Conservation (phyloP, 2,888 invertebrate genomes). For the Protophormia terraenovae region DNA sequence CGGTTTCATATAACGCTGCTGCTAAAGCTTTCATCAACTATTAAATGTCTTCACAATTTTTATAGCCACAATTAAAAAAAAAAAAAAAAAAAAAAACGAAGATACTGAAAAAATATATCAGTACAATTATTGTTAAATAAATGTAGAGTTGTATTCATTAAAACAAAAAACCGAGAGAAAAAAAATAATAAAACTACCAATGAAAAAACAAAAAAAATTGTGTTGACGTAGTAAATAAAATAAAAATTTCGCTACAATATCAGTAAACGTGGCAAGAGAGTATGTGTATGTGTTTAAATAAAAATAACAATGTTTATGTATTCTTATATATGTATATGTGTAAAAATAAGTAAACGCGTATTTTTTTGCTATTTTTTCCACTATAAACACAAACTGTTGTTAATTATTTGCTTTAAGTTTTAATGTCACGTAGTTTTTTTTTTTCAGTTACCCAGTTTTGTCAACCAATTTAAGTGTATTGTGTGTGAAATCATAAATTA, state of each 20-base stretch:
- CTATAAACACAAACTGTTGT: constrained; percentile 35
- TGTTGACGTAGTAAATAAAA: constrained; percentile 55
- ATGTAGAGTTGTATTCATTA: constrained; percentile 36
- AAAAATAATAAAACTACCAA: too few species aligned
- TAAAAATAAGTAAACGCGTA: background rate
- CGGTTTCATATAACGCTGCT: background rate
- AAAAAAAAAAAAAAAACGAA: background rate
- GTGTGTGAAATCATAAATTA: constrained; percentile 53
- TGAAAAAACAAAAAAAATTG: constrained; percentile 18
- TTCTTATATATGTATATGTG: background rate
- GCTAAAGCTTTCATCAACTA: background rate
- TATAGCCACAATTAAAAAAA: background rate
- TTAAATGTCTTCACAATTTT: constrained; percentile 30
- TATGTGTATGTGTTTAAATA: constrained; percentile 6
- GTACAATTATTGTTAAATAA: constrained; percentile 20
- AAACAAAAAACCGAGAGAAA: background rate
- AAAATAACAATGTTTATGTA: background rate
- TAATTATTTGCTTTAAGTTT: constrained; percentile 63
- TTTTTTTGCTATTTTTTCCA: too few species aligned
- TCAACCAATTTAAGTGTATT: constrained; percentile 6
- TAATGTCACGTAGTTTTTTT: constrained; percentile 45
- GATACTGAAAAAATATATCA: constrained; percentile 1
- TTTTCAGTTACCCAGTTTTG: background rate
- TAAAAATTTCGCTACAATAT: constrained; percentile 25
- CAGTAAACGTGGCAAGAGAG: background rate